A percentile compares a stretch with the other conserved stretches of the same genome.
These are phyloP conservation scores for Caenorhabditis afra DNA, from an alignment of 2,888 invertebrate genomes.

Conservation along the genomic window DNA sequence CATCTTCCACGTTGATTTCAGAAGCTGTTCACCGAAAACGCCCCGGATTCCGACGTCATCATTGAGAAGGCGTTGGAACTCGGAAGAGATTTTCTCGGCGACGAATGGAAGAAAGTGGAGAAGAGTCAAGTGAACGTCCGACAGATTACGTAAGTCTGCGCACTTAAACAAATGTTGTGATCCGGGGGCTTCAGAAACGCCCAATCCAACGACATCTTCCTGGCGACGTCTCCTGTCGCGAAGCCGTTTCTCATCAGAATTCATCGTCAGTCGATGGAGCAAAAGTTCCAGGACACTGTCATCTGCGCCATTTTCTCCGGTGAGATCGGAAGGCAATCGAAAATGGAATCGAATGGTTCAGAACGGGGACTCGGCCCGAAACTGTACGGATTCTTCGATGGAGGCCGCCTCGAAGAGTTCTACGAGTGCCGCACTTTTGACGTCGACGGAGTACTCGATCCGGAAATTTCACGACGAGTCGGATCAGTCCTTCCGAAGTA, in stretches of 20 bases:
- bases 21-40: constrained; percentile 36
- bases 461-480: constrained; percentile 22
- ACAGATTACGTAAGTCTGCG: constrained; percentile 20
- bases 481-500: constrained; percentile 26
- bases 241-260: constrained; percentile 32
- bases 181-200: constrained; percentile 24
- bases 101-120: constrained; percentile 32
- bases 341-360: neutral
- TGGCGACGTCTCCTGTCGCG: constrained; percentile 25
- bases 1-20: too few species aligned
- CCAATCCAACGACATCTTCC: constrained; percentile 43
- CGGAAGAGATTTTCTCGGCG: constrained; percentile 29
- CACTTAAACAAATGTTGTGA: neutral
- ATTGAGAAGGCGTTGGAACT: constrained; percentile 24
- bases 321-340: neutral
- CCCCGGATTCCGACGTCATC: constrained; percentile 25
- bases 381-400: constrained; percentile 43
- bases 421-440: too few species aligned
- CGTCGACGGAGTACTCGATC: constrained; percentile 11
- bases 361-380: constrained; percentile 41
- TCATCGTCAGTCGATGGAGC: constrained; percentile 16
- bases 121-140: constrained; percentile 19
- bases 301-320: constrained; percentile 41
- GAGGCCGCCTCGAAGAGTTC: constrained; percentile 41
- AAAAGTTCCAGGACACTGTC: constrained; percentile 32